Evolutionary conservation across 2,888 invertebrate species (phyloP), one percentile per base, ranked within the genome.

Genomic region (Hesperia comma): DNA sequence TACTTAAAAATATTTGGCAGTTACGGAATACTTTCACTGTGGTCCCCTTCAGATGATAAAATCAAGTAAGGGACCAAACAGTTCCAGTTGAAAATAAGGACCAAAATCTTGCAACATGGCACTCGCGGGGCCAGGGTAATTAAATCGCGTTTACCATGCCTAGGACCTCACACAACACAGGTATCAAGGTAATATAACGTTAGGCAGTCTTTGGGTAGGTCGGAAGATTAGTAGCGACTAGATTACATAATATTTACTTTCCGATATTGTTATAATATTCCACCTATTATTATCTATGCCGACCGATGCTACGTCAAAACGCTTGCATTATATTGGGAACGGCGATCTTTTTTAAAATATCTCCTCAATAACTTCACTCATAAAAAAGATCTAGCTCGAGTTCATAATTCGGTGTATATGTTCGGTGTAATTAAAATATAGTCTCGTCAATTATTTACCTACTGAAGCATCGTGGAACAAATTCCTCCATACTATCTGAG

Each of bases 131-230:
- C 78, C 77, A 81, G 86, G 88, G 88, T 83, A 79, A 70, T 70
- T 68, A 69, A 46, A 71, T 79, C 80, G 81, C 76, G 71, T 75
- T 74, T 70, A 74, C 76, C 79, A 78, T 84, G 86, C 84, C 83
- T 85, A 84, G 84, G 86, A 83, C 83, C 77, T 77, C 83, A 87
- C 84, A 87, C 86, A 83, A 86, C 83, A 85, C 79, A 85, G 85
- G 85, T 85, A 85, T 83, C 76, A 86, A n/a, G 86, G 83, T 88
- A 83, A 82, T 79, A 86, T 87, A 88, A 88, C 83, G 78, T 87
- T 86, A 91, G 92, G 92, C 93, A 93, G 93, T 93, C 93, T 93
- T 93, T 92, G 91, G 92, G 88, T 90, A 92, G 92, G 92, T 93
- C 92, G 93, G 92, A 90, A 93, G 92, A 90, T 89, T 87, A 79